These are phyloP conservation scores for Watsonalla binaria DNA, from an alignment of 2,888 invertebrate genomes.

Conservation along the genomic window DNA sequence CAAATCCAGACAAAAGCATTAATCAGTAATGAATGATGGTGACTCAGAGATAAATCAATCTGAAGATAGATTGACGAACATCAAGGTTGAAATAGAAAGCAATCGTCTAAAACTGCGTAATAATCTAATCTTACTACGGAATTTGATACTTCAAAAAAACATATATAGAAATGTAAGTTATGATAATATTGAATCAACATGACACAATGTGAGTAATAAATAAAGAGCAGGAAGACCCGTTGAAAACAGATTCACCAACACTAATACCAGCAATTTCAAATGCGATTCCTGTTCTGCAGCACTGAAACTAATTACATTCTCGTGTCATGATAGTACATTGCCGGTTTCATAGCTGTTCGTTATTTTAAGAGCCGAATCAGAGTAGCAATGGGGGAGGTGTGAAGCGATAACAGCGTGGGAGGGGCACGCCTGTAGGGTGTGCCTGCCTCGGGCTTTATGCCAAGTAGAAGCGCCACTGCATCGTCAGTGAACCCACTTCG, in stretches of 20 bases:
- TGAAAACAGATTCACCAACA: conserved; percentile 20
- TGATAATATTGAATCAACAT: neutral
- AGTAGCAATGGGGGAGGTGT: conserved; percentile 51
- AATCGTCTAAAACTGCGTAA: neutral
- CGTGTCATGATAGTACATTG: conserved; percentile 41
- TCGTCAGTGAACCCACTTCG: conserved; percentile 42
- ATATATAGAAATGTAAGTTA: too few relatives aligned
- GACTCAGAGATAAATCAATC: neutral
- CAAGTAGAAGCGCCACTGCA: conserved; percentile 73
- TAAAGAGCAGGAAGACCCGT: conserved; percentile 19
- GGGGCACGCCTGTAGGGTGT: conserved; percentile 49
- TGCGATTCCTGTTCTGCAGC: conserved; percentile 30
- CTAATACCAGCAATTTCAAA: conserved; percentile 17
- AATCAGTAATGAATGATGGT: neutral
- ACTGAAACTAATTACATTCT: conserved; percentile 27
- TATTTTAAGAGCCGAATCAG: conserved; percentile 52
- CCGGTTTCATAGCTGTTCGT: conserved; percentile 43
- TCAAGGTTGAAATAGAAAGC: neutral
- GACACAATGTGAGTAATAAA: conserved; percentile 8
- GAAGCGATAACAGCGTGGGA: conserved; percentile 50
- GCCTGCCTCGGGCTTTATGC: conserved; percentile 61
- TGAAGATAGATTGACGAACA: neutral
- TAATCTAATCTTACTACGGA: too few relatives aligned
- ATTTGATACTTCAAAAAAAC: too few relatives aligned
- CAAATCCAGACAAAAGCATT: neutral